Percentiles rank a stretch among this genome's conserved stretches.
These are phyloP conservation scores for Mallotus villosus DNA, from an alignment of 2,797 vertebrate genomes.

Conservation along the genomic window DNA sequence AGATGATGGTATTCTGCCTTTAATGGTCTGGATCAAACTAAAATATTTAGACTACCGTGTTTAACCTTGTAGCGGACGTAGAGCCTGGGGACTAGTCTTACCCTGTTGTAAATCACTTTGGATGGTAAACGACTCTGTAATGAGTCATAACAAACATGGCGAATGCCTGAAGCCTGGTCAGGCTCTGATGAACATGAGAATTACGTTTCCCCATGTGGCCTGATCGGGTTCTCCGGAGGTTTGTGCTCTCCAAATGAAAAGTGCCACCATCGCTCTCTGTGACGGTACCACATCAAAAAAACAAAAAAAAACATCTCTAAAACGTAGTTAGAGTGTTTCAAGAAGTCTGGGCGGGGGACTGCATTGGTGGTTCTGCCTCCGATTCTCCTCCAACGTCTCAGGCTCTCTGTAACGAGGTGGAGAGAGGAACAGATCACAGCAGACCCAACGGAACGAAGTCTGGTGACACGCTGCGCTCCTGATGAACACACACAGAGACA, in stretches of 20 bases:
- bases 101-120: slow-evolving; percentile 35
- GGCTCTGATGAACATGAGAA: slow-evolving; percentile 46
- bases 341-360: neutral
- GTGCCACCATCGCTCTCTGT: neutral
- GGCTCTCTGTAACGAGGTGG: slow-evolving; percentile 50
- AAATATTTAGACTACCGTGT: slow-evolving; percentile 35
- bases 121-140: slow-evolving; percentile 41
- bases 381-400: slow-evolving; percentile 15
- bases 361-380: neutral
- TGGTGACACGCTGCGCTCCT: slow-evolving; percentile 37
- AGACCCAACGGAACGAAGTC: slow-evolving; percentile 28
- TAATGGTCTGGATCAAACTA: slow-evolving; percentile 28
- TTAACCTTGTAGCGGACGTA: slow-evolving; percentile 31
- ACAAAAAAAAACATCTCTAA: neutral
- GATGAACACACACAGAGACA: slow-evolving; percentile 48
- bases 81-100: slow-evolving; percentile 26
- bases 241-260: slow-evolving; percentile 8
- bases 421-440: slow-evolving; percentile 52
- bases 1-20: slow-evolving; percentile 13
- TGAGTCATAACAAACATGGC: slow-evolving; percentile 45
- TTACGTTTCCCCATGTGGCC: slow-evolving; percentile 42
- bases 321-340: neutral
- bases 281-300: neutral
- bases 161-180: slow-evolving; percentile 38
- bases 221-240: slow-evolving; percentile 25